phyloP scores from a whole-genome alignment of 2,888 invertebrate species.

The Leptodirus hochenwartii region DNA sequence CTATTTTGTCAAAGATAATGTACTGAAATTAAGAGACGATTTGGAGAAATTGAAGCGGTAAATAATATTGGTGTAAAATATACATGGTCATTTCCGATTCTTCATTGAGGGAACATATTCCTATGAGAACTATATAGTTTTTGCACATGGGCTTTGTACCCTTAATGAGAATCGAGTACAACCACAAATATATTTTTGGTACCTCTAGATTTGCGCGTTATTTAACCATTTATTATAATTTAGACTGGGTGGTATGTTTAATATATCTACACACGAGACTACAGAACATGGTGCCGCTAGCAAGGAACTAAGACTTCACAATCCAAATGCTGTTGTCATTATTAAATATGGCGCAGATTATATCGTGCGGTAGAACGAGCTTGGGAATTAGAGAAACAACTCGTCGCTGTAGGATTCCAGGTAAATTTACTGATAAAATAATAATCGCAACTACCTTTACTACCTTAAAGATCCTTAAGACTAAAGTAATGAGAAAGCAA shows the following conservation, averaged over 20 bases:
- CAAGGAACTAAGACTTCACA: conserved; percentile 72
- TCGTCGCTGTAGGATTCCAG: conserved; percentile 71
- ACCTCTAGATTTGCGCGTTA: no score
- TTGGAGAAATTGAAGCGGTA: conserved; percentile 69
- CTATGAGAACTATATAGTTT: no score
- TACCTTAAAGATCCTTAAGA: no score
- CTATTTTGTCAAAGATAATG: conserved; percentile 89
- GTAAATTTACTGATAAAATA: conserved; percentile 2
- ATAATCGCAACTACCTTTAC: no score
- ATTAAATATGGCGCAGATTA: conserved; percentile 87
- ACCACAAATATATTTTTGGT: no score
- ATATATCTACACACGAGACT: conserved; percentile 80
- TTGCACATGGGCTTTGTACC: no score
- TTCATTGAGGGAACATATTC: no score
- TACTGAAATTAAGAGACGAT: conserved; percentile 73
- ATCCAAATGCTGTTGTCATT: conserved; percentile 82
- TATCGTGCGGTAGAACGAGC: conserved; percentile 82
- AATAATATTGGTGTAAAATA: no score
- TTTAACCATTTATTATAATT: no score
- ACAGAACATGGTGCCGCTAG: conserved; percentile 59
- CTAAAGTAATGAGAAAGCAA: no score
- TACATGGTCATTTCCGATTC: no score
- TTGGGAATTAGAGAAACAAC: conserved; percentile 83
- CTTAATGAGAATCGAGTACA: no score
- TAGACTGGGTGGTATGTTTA: conserved; percentile 82